Evolutionary conservation across 2,888 invertebrate genomes (phyloP), one percentile per base, ranked within the genome.

Genomic region (Argyresthia goedartella): DNA sequence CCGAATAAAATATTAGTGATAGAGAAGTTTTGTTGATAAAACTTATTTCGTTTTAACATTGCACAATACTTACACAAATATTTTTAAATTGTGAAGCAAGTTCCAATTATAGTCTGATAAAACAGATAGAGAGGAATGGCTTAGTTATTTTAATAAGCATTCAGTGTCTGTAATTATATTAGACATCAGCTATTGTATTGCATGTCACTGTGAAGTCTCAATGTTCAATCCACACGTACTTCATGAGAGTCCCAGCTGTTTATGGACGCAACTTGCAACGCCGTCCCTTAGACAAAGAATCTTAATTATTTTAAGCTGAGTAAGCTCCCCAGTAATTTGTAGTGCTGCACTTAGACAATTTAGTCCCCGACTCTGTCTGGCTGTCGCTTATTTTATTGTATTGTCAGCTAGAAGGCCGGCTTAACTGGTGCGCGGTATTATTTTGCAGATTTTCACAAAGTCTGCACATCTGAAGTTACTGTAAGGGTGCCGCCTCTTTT

Each of bases 281-380:
- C 33, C 25, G 25, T 8, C 11, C 46, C 16, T n/a, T 6, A 53
- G 67, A 81, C 77, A 78, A 81, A 79, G 76, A 76, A 74, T 77
- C 73, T 80, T 82, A 84, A 84, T 84, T 81, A 80, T 78, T 81
- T 82, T 75, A 78, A 82, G 76, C 77, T 69, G 71, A 73, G 71
- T 71, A 66, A 73, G 73, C 73, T 72, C 67, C 67, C 64, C 65
- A 66, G 74, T 80, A 76, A 80, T 81, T 80, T 72, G 74, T 78
- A 55, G 56, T 53, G 52, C 52, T 52, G 56, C 56, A 57, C 58
- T 57, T 56, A 57, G 56, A 54, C 54, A 78, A 73, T 75, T 73
- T 71, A 76, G 67, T 74, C 71, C 65, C 25, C 15, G 46, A 51
- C 64, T 53, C 53, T 61, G 65, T 70, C 67, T 61, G 62, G 59